Evolutionary conservation across 2,888 invertebrate genomes (phyloP).

Genomic region (Stegophylla sp.): DNA sequence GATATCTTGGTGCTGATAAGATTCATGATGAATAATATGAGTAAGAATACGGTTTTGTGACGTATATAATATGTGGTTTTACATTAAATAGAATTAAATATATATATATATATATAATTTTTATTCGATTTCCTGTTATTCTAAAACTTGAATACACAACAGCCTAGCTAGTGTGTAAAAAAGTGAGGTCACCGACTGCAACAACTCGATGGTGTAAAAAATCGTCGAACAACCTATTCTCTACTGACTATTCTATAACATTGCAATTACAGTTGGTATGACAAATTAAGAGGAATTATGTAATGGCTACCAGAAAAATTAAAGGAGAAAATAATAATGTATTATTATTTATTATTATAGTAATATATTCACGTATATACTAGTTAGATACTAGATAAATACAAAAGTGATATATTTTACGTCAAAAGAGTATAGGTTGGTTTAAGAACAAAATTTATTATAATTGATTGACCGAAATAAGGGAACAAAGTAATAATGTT

Average conservation of each 20-base stretch:
- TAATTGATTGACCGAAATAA: background rate
- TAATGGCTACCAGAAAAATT: background rate
- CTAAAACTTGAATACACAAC: background rate
- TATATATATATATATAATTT: background rate
- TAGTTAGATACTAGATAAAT: too few relatives aligned
- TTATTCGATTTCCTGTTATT: slow-evolving; percentile 14
- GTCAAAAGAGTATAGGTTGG: too few relatives aligned
- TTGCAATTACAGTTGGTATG: too few relatives aligned
- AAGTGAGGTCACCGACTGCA: background rate
- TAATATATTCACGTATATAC: too few relatives aligned
- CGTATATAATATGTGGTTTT: too few relatives aligned
- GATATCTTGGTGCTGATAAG: too few relatives aligned
- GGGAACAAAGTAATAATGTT: background rate
- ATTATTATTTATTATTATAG: too few relatives aligned
- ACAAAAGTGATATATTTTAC: too few relatives aligned
- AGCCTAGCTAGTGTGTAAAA: background rate
- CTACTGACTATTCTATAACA: background rate
- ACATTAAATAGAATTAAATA: background rate
- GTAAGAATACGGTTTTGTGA: too few relatives aligned
- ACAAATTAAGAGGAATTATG: background rate
- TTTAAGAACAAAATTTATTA: background rate
- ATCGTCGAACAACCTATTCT: background rate
- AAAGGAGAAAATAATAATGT: too few relatives aligned
- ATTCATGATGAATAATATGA: too few relatives aligned
- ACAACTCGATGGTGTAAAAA: background rate